Percentiles rank a stretch among this genome's conserved stretches.
Conservation (phyloP, 2,888 invertebrate genomes). For the Aelia acuminata region DNA sequence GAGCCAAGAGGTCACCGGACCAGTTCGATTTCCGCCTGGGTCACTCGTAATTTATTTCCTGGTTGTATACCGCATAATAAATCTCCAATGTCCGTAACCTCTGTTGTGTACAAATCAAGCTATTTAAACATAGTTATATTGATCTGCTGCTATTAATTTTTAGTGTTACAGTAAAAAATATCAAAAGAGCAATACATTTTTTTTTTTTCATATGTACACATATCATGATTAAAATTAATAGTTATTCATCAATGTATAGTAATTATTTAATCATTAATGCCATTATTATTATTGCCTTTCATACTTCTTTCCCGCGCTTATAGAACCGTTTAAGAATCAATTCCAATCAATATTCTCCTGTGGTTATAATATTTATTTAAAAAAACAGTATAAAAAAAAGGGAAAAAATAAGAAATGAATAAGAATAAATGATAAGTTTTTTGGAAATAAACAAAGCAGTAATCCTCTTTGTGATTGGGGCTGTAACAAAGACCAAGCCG, state of each 20-base stretch:
- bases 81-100: neutral
- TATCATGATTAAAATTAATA: no score
- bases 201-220: no score
- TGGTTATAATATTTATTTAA: neutral
- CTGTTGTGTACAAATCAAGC: no score
- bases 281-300: no score
- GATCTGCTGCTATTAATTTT: no score
- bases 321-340: neutral
- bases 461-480: constrained; percentile 33
- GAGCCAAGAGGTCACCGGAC: constrained; percentile 1
- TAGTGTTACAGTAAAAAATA: no score
- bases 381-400: neutral
- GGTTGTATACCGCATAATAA: neutral
- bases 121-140: neutral
- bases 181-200: no score
- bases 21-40: constrained; percentile 36
- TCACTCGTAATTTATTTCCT: constrained; percentile 19
- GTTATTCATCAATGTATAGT: no score
- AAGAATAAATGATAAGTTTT: constrained; percentile 16
- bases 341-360: neutral
- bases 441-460: constrained; percentile 30
- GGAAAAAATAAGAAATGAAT: neutral
- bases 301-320: no score
- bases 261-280: no score
- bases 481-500: neutral